Percentiles rank a stretch among this genome's conserved stretches.
Evolutionary conservation across 1,140 invertebrate species (phyloP).

Genomic region (Macrobrachium nipponense): DNA sequence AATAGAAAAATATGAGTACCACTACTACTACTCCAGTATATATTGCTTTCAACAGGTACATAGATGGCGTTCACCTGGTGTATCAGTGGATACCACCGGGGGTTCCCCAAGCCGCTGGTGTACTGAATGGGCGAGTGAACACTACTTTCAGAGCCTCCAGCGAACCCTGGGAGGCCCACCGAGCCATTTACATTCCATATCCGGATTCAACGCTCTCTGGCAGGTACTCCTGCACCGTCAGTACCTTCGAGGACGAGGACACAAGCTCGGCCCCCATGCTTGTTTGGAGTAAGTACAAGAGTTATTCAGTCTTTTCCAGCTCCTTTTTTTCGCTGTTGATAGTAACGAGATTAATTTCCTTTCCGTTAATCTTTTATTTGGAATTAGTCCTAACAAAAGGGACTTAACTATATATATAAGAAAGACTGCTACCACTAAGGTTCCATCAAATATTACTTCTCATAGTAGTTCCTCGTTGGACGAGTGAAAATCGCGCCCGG

Average conservation of each 20-base stretch:
- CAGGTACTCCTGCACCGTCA: conserved; percentile 38
- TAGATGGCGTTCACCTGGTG: conserved; percentile 12
- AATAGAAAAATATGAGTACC: no score
- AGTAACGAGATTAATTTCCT: no score
- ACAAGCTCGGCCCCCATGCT: conserved; percentile 15
- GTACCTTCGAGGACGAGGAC: conserved; percentile 23
- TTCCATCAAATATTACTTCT: no score
- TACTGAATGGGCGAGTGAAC: conserved; percentile 18
- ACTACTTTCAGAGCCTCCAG: conserved; percentile 4
- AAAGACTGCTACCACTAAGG: no score
- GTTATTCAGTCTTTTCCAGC: neutral
- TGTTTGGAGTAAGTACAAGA: conserved; percentile 27
- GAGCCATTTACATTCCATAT: conserved; percentile 10
- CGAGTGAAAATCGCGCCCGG: no score
- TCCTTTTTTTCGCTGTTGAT: no score
- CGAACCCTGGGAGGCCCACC: conserved; percentile 11
- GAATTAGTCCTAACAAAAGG: no score
- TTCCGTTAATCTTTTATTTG: no score
- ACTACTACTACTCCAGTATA: neutral
- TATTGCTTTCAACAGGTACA: conserved; percentile 7
- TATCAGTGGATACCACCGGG: conserved; percentile 40
- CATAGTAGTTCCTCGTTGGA: no score
- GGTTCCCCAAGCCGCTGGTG: conserved; percentile 10
- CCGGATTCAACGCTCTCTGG: conserved; percentile 21
- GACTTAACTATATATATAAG: no score